phyloP scores from a whole-genome alignment of 2,888 invertebrate genomes.

The Perithous albicinctus region DNA sequence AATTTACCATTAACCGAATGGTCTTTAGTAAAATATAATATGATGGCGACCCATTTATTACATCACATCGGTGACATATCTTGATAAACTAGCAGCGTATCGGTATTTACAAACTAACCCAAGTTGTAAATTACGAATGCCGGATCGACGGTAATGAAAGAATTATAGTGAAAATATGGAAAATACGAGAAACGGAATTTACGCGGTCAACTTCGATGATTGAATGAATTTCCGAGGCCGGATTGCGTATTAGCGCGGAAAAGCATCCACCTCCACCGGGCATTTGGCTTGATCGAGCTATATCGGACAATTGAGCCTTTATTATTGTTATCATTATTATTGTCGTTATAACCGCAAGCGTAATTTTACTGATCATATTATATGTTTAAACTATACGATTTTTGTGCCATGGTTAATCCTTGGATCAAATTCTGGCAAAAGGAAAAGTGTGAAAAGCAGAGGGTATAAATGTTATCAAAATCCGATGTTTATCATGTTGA shows the following conservation, averaged over 20 bases:
- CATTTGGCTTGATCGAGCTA: not conserved
- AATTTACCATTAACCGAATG: too few relatives aligned
- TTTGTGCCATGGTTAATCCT: not conserved
- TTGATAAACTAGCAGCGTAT: not conserved
- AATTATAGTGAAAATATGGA: not conserved
- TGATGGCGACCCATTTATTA: not conserved
- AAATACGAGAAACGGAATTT: not conserved
- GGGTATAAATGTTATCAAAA: not conserved
- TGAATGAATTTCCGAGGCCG: not conserved
- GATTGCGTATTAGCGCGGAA: not conserved
- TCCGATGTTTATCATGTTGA: not conserved
- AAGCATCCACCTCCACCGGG: not conserved
- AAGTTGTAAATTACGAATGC: not conserved
- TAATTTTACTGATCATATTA: not conserved
- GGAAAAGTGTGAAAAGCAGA: not conserved
- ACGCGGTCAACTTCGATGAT: not conserved
- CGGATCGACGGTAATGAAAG: not conserved
- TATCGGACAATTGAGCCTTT: not conserved
- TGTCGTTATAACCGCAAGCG: not conserved
- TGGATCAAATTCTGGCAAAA: not conserved
- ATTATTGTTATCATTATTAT: conserved; percentile 4
- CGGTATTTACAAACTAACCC: not conserved
- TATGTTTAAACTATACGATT: not conserved
- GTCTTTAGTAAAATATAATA: too few relatives aligned
- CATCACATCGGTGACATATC: not conserved